Evolutionary conservation across 1,140 invertebrate genomes (phyloP).

Genomic region (Drosophila ohnishii): DNA sequence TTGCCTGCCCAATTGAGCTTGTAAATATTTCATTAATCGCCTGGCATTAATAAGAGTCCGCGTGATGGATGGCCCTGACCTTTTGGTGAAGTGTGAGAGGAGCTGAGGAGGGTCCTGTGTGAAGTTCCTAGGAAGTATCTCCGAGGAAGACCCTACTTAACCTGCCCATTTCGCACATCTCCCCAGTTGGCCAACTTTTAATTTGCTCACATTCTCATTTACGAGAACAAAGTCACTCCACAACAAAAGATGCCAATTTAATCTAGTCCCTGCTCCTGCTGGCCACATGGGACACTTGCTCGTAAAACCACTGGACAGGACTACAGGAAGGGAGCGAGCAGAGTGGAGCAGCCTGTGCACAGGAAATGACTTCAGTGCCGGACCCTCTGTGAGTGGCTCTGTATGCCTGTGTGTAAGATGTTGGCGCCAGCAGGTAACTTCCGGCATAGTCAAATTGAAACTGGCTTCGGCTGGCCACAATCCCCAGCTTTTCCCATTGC

Average conservation of each 20-base stretch:
- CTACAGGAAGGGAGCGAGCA: background rate
- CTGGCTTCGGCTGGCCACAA: conserved; percentile 52
- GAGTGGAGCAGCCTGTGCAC: conserved; percentile 36
- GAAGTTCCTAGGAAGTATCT: background rate
- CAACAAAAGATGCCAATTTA: conserved; percentile 83
- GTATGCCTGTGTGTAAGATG: conserved; percentile 43
- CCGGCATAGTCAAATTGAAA: conserved; percentile 80
- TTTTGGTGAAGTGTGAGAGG: background rate
- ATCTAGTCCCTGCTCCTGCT: conserved; percentile 75
- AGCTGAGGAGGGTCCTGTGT: background rate
- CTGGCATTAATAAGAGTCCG: conserved; percentile 60
- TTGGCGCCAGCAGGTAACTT: conserved; percentile 82
- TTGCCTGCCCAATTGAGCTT: conserved; percentile 73
- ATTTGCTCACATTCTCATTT: conserved; percentile 75
- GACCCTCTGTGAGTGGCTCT: background rate
- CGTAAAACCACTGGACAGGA: conserved; percentile 68
- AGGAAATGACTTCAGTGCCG: conserved; percentile 79
- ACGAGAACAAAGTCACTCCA: conserved; percentile 75
- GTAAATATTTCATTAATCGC: conserved; percentile 80
- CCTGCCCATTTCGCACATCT: conserved; percentile 12
- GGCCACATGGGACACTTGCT: conserved; percentile 80
- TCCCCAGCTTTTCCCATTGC: conserved; percentile 6
- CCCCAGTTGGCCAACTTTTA: conserved; percentile 67
- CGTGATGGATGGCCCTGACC: conserved; percentile 56
- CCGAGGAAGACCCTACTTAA: conserved; percentile 4